Base-by-base conservation (phyloP, 1,140 invertebrate species). In the Eciton burchellii region DNA sequence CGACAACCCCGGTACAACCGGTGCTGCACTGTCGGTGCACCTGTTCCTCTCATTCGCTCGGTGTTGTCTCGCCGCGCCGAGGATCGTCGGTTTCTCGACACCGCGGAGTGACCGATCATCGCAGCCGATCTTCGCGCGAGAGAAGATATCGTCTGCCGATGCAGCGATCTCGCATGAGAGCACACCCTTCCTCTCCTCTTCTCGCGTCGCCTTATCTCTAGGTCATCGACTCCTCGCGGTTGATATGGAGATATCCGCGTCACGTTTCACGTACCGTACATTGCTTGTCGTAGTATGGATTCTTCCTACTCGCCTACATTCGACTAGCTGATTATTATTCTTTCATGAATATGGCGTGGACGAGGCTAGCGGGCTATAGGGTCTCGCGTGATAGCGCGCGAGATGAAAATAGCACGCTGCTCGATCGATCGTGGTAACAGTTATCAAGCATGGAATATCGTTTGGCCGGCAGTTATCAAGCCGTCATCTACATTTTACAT, bases 1-100 rank as follows among this genome's bases (percentile, higher is more conserved):
- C 29, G 24, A 71, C 63, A 70, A 85, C 85, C 84, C 84, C 83
- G n/a, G 35, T 86, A 86, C 62, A 5, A 26, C 12, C 45, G 52
- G 24, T 16, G 43, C n/a, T 63, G 8, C 41, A 24, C n/a, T 19
- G 12, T 47, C 45, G 35, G 2, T 35, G 35, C 35, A 35, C 35
- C 35, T 35, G 35, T 35, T 35, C 35, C 2, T 6, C 35, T 3
- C 35, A n/a, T n/a, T n/a, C n/a, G n/a, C n/a, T n/a, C 35, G 35
- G 35, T 6, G 35, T 35, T 35, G 6, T 35, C 35, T 35, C 35
- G 35, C 6, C 35, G 35, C 35, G 35, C 35, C 2, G 35, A 35
- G 35, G 35, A 35, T 35, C 6, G 35, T 35, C 35, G 35, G 6
- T 35, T 35, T 35, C 35, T 35, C 35, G 35, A 35, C 35, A 35